A percentile compares a stretch with the other conserved stretches of the same genome.
These are phyloP conservation scores for Drosophila truncata DNA, from an alignment of 1,140 invertebrate species.

Conservation along the genomic window DNA sequence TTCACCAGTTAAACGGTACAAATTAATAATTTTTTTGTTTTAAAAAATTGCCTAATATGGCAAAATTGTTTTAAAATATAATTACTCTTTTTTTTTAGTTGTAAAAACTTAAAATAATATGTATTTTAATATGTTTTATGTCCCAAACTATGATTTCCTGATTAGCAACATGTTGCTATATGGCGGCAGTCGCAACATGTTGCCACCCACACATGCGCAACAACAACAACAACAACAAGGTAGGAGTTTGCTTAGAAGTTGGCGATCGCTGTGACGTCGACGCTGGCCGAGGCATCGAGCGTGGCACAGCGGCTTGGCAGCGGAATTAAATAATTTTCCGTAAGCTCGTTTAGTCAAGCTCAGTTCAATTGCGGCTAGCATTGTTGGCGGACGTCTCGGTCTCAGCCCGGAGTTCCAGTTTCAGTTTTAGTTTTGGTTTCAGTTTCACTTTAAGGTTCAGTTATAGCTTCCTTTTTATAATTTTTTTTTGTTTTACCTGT, in stretches of 20 bases:
- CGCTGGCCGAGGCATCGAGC: slow-evolving; percentile 17
- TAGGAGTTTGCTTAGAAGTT: slow-evolving; percentile 42
- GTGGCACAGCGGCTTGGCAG: slow-evolving; percentile 28
- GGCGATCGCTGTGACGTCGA: slow-evolving; percentile 41
- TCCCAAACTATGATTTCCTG: background rate
- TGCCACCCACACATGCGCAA: slow-evolving; percentile 21
- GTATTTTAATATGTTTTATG: background rate
- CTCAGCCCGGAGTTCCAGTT: background rate
- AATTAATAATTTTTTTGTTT: background rate
- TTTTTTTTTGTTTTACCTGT: slow-evolving; percentile 32
- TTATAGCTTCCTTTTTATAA: background rate
- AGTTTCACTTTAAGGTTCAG: slow-evolving; percentile 33
- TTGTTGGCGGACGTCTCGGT: slow-evolving; percentile 68
- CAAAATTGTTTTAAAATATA: background rate
- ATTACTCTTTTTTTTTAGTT: background rate
- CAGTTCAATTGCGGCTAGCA: slow-evolving; percentile 80
- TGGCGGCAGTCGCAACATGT: slow-evolving; percentile 6
- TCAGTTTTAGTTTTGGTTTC: slow-evolving; percentile 4
- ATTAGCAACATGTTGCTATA: slow-evolving; percentile 10
- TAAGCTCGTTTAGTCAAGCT: slow-evolving; percentile 74
- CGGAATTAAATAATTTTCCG: slow-evolving; percentile 83
- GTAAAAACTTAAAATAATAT: background rate
- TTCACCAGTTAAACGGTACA: background rate
- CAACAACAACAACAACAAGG: slow-evolving; percentile 9
- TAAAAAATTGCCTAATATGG: background rate